Evolutionary conservation across 2,797 vertebrate genomes (phyloP).

Genomic region (Anas capensis): DNA sequence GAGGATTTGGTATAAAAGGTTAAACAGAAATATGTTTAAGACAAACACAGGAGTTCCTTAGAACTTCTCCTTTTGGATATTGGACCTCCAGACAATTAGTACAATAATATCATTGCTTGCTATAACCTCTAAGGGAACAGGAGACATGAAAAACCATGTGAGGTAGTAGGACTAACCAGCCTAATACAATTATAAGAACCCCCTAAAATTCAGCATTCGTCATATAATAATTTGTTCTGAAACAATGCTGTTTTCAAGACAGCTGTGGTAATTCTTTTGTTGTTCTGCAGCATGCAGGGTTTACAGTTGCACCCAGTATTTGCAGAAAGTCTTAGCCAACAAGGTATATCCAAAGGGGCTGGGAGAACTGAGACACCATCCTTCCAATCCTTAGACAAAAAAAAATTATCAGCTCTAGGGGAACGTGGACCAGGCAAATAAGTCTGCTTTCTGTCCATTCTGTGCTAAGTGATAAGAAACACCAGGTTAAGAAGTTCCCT

Average conservation of each 20-base stretch:
- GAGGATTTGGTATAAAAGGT: background rate
- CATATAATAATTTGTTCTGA: background rate
- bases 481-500: background rate
- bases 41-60: background rate
- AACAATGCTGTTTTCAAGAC: background rate
- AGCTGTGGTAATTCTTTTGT: background rate
- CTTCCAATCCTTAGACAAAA: background rate
- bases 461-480: constrained; percentile 15
- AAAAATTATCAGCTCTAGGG: background rate
- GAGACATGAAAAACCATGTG: background rate
- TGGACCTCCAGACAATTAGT: background rate
- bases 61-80: background rate
- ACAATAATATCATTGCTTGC: background rate
- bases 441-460: background rate
- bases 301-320: background rate
- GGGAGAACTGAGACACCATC: background rate
- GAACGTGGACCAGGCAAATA: background rate
- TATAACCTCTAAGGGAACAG: background rate
- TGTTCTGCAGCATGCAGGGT: background rate
- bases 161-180: background rate
- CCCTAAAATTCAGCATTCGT: background rate
- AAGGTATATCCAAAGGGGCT: background rate
- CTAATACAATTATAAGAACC: background rate
- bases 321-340: background rate
- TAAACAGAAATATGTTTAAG: background rate